These are phyloP conservation scores for Entomobrya proxima DNA, from an alignment of 2,888 invertebrate species.

Conservation along the genomic window DNA sequence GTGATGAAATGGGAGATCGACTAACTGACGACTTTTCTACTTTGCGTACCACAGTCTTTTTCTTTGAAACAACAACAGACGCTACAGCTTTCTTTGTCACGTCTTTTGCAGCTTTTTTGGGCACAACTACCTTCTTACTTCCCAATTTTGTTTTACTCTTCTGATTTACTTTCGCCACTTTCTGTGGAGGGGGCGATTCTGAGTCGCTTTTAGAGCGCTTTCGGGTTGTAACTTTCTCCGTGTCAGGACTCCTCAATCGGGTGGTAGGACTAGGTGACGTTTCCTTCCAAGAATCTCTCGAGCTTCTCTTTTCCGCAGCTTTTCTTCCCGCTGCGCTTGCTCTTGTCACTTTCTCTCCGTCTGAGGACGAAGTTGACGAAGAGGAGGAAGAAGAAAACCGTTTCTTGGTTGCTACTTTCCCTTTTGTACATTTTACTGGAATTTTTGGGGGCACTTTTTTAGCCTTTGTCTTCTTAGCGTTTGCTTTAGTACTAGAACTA, in stretches of 20 bases:
- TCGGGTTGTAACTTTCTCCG: slow-evolving; percentile 57
- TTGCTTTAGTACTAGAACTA: slow-evolving; percentile 2
- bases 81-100: slow-evolving; percentile 58
- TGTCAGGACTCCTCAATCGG: slow-evolving; percentile 37
- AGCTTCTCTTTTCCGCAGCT: slow-evolving; percentile 24
- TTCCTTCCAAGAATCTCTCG: slow-evolving; percentile 48
- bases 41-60: slow-evolving; percentile 62
- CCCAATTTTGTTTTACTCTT: slow-evolving; percentile 25
- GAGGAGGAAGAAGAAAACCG: not conserved
- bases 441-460: slow-evolving; percentile 27
- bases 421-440: slow-evolving; percentile 47
- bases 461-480: slow-evolving; percentile 37
- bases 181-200: slow-evolving; percentile 64
- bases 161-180: slow-evolving; percentile 50
- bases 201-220: slow-evolving; percentile 66
- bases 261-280: slow-evolving; percentile 69
- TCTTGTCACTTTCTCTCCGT: slow-evolving; percentile 54
- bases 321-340: slow-evolving; percentile 37
- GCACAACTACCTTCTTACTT: slow-evolving; percentile 13
- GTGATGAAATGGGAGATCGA: not conserved
- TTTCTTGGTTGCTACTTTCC: slow-evolving; percentile 42
- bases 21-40: slow-evolving; percentile 18
- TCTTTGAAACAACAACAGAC: slow-evolving; percentile 66
- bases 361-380: slow-evolving; percentile 18
- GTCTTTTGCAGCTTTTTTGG: slow-evolving; percentile 62